phyloP scores from a whole-genome alignment of 2,888 invertebrate genomes.

The Meteorus colon region DNA sequence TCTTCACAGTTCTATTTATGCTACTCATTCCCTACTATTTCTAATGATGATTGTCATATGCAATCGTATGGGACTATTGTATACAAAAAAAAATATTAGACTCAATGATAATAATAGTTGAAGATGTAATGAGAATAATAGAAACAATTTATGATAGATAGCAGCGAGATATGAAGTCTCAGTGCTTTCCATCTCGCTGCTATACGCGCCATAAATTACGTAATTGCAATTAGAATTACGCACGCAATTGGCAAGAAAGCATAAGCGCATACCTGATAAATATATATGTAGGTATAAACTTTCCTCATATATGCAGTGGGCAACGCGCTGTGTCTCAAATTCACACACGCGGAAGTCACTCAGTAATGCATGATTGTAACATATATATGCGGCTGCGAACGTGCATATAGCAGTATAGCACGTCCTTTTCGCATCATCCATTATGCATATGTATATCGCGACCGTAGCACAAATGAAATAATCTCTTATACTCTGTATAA shows the following conservation, averaged over 20 bases:
- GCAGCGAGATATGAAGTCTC: conserved; percentile 38
- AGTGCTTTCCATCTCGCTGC: conserved; percentile 36
- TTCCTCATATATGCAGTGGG: conserved; percentile 14
- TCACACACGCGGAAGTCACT: conserved; percentile 25
- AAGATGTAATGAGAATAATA: conserved; percentile 25
- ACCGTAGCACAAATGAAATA: conserved; percentile 37
- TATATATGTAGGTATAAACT: conserved; percentile 8
- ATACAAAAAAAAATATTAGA: not conserved
- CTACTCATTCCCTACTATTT: not conserved
- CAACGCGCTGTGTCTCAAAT: conserved; percentile 25
- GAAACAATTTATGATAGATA: conserved; percentile 25
- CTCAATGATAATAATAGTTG: not conserved
- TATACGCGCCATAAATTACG: conserved; percentile 41
- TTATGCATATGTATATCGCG: conserved; percentile 40
- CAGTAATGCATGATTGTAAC: not conserved
- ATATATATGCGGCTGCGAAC: conserved; percentile 4
- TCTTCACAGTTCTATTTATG: not conserved
- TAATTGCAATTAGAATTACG: conserved; percentile 45
- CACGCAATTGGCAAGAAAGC: conserved; percentile 42
- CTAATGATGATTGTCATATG: not conserved
- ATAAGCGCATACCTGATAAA: conserved; percentile 25
- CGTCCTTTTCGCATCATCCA: conserved; percentile 34
- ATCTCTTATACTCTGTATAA: conserved; percentile 4
- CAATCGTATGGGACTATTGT: not conserved
- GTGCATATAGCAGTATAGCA: conserved; percentile 10